Percentiles rank a stretch among this genome's conserved stretches.
Evolutionary conservation across 2,888 invertebrate genomes (phyloP).

Genomic region (Chrysomela aeneicollis): DNA sequence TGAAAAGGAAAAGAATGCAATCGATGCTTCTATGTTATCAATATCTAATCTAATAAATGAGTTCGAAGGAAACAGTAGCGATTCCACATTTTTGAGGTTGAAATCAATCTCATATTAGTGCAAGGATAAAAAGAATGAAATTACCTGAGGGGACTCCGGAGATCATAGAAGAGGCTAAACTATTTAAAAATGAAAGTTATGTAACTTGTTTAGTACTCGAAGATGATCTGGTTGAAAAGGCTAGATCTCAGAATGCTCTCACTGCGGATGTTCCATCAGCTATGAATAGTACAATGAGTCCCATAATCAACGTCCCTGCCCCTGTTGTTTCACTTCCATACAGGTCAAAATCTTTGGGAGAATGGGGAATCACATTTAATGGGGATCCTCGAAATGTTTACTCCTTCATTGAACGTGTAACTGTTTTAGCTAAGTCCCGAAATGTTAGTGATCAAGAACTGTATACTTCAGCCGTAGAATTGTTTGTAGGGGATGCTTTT

Average conservation of each 20-base stretch:
- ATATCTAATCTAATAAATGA: neutral
- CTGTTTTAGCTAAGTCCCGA: constrained; percentile 9
- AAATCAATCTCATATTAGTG: neutral
- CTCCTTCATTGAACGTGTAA: constrained; percentile 13
- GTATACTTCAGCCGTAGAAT: constrained; percentile 10
- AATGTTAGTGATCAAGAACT: constrained; percentile 5
- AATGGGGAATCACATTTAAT: constrained; percentile 13
- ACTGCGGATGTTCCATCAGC: too few relatives aligned
- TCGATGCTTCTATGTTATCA: neutral
- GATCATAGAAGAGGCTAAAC: neutral
- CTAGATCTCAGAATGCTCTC: too few relatives aligned
- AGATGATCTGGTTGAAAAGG: too few relatives aligned
- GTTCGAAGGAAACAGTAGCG: neutral
- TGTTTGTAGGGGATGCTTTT: constrained; percentile 14
- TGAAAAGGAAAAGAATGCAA: neutral
- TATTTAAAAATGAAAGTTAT: neutral
- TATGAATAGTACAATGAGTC: too few relatives aligned
- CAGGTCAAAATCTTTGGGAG: neutral
- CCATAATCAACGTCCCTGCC: too few relatives aligned
- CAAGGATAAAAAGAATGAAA: neutral
- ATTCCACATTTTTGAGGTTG: neutral
- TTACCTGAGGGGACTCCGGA: neutral
- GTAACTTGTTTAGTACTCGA: neutral
- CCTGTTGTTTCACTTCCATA: too few relatives aligned
- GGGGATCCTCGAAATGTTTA: constrained; percentile 7